phyloP scores from a whole-genome alignment of 2,888 invertebrate species.

The Abrostola triplasia region DNA sequence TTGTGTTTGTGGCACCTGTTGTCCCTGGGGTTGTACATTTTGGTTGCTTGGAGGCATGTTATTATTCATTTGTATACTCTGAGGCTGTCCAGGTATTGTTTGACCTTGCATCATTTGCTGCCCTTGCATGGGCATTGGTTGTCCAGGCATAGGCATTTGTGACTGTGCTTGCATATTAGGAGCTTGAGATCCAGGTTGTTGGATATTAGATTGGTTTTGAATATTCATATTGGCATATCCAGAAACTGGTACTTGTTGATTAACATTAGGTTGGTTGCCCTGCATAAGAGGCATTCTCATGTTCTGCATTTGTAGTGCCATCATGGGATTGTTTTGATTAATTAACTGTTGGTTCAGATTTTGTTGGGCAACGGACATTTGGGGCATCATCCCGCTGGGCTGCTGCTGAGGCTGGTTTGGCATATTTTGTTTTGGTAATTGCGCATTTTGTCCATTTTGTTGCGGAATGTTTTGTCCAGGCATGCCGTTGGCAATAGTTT shows the following conservation, averaged over 20 bases:
- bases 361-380: slow-evolving; percentile 72
- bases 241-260: slow-evolving; percentile 71
- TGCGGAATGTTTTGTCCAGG: slow-evolving; percentile 65
- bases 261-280: slow-evolving; percentile 68
- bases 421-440: slow-evolving; percentile 70
- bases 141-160: slow-evolving; percentile 68
- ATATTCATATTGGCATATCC: slow-evolving; percentile 72
- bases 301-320: slow-evolving; percentile 79
- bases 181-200: slow-evolving; percentile 65
- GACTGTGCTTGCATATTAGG: slow-evolving; percentile 66
- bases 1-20: slow-evolving; percentile 59
- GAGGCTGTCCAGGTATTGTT: slow-evolving; percentile 44
- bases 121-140: slow-evolving; percentile 67
- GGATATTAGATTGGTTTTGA: slow-evolving; percentile 69
- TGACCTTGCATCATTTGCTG: slow-evolving; percentile 48
- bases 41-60: slow-evolving; percentile 65
- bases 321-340: slow-evolving; percentile 74
- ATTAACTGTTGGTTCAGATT: slow-evolving; percentile 70
- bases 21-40: slow-evolving; percentile 62
- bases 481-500: slow-evolving; percentile 68
- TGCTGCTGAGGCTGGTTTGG: slow-evolving; percentile 72
- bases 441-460: slow-evolving; percentile 69
- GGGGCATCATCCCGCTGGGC: slow-evolving; percentile 69
- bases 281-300: slow-evolving; percentile 81
- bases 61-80: slow-evolving; percentile 64